These are phyloP conservation scores for Mythimna loreyi DNA, from an alignment of 2,888 invertebrate genomes.

Conservation along the genomic window DNA sequence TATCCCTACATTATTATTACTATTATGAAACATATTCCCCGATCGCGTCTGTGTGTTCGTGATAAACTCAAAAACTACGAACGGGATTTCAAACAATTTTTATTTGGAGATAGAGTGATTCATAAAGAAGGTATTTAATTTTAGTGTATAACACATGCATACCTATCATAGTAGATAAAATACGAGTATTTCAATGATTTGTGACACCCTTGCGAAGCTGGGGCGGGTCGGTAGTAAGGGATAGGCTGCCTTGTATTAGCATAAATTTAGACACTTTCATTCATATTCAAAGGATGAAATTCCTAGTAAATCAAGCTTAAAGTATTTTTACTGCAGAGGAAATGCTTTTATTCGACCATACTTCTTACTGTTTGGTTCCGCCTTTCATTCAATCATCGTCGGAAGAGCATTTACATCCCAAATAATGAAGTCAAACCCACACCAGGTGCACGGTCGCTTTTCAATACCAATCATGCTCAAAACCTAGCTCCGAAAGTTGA, in stretches of 20 bases:
- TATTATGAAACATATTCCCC: too few relatives aligned
- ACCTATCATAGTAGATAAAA: too few relatives aligned
- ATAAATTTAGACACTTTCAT: background rate
- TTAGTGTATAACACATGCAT: too few relatives aligned
- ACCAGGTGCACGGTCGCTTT: slow-evolving; percentile 35
- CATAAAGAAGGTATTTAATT: too few relatives aligned
- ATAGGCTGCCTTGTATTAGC: background rate
- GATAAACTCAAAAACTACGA: too few relatives aligned
- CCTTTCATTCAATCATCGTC: slow-evolving; percentile 8
- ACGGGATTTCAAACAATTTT: too few relatives aligned
- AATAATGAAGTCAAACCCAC: slow-evolving; percentile 38
- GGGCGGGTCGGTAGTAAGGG: background rate
- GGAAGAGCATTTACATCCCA: slow-evolving; percentile 27
- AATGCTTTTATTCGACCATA: background rate
- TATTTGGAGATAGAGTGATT: too few relatives aligned
- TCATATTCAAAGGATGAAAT: background rate
- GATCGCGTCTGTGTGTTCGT: too few relatives aligned
- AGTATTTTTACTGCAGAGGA: background rate
- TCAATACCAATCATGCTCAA: slow-evolving; percentile 34
- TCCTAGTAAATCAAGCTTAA: background rate
- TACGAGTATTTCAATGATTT: too few relatives aligned
- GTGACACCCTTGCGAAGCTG: too few relatives aligned
- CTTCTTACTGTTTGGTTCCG: background rate
- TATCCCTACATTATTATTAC: too few relatives aligned
- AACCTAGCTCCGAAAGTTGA: slow-evolving; percentile 23